Base-by-base conservation (phyloP, 2,888 invertebrate species). In the Coenonympha arcania region DNA sequence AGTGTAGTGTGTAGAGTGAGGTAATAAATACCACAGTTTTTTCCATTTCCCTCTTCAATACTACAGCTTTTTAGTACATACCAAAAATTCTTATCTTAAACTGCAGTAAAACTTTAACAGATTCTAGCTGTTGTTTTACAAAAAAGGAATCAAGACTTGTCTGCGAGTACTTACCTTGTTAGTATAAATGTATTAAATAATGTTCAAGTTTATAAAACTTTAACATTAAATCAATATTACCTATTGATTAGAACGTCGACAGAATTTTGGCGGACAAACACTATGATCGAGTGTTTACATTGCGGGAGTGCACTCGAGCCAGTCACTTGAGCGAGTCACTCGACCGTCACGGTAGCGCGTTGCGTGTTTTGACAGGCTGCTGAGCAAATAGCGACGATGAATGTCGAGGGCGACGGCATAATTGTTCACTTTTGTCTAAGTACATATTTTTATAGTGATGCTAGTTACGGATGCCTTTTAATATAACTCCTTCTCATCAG, bases 301-400 rank as follows among this genome's bases (percentile, higher is more conserved):
- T 69, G 54, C 59, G 51, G 62, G 63, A 65, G 62, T 70, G 70
- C 66, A 65, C 71, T 73, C 56, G 69, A 61, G 73, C 71, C 59
- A 76, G 74, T 72, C 66, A 66, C 71, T 73, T 56, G 69, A 61
- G 72, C 71, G 60, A 76, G 73, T 71, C 59, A 65, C 70, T 71
- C 68, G 66, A 60, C 65, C 61, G 65, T 59, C 67, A 71, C 79
- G 73, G 79, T 76, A 78, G 80, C 76, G 57, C 59, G 59, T 52
- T 55, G 65, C 68, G 66, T 77, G 79, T 77, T 79, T 67, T 79
- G 77, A 79, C 76, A 71, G 66, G 69, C 74, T 73, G 71, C 79
- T 76, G 69, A 69, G 64, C 69, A 71, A 79, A 79, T 72, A 79
- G 48, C 58, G 61, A 61, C 56, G 51, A 52, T 54, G 48, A 68